Conservation (phyloP, 2,888 invertebrate species). For the Lasioglossum marginatum region DNA sequence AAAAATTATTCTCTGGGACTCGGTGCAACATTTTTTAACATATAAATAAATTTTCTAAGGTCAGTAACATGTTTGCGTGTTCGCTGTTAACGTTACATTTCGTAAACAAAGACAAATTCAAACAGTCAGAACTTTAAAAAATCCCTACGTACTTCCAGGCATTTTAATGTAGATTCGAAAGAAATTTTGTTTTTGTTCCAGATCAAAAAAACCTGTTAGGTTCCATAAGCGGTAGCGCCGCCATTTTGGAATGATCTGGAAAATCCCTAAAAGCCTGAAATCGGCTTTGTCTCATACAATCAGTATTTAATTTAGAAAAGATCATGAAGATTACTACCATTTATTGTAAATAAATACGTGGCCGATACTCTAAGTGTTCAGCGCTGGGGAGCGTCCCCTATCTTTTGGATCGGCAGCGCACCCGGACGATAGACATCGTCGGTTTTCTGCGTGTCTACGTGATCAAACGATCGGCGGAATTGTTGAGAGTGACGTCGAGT, state of each 20-base stretch:
- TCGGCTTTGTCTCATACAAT: too few species aligned
- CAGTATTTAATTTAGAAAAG: not conserved
- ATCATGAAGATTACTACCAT: not conserved
- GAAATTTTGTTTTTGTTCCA: too few species aligned
- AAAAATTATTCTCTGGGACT: not conserved
- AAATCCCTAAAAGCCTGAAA: not conserved
- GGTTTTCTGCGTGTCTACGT: not conserved
- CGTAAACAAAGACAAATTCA: too few species aligned
- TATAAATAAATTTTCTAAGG: too few species aligned
- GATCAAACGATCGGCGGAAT: constrained; percentile 12
- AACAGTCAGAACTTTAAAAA: too few species aligned
- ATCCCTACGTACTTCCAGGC: too few species aligned
- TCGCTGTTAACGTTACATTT: too few species aligned
- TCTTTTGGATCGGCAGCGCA: not conserved
- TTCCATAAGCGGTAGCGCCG: too few species aligned
- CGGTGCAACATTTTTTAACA: not conserved
- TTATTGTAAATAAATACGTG: not conserved
- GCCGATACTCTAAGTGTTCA: not conserved
- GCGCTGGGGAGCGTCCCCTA: not conserved
- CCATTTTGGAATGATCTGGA: too few species aligned
- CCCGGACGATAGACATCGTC: not conserved
- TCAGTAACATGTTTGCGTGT: too few species aligned
- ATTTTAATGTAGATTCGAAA: too few species aligned
- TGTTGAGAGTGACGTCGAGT: not conserved
- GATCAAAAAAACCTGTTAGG: too few species aligned